Conservation (phyloP, 2,797 vertebrate species). For the Microcaecilia unicolor region DNA sequence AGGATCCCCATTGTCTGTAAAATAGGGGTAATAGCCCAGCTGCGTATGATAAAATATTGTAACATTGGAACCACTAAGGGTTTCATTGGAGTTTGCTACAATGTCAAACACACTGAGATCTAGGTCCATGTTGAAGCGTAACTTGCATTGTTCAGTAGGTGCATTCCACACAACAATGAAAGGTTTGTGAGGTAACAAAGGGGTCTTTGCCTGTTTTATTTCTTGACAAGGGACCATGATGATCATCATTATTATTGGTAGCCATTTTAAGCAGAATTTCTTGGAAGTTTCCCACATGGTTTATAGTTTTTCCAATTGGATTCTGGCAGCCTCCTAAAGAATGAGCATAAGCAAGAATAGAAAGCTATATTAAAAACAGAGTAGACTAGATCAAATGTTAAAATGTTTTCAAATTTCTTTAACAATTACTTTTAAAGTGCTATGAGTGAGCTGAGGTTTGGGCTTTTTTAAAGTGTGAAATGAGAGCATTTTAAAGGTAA, state of each 20-base stretch:
- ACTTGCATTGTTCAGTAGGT: conserved; percentile 68
- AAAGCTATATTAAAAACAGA: no score
- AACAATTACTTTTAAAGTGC: no score
- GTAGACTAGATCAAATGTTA: no score
- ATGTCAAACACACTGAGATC: conserved; percentile 79
- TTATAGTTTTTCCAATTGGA: conserved; percentile 17
- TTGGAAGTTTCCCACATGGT: conserved; percentile 25
- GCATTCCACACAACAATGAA: conserved; percentile 83
- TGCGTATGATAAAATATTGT: conserved; percentile 83
- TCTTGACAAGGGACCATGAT: conserved; percentile 6
- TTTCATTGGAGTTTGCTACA: conserved; percentile 71
- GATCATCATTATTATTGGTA: conserved; percentile 15
- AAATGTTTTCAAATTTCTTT: no score
- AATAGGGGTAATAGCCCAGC: conserved; percentile 77
- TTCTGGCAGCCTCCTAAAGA: conserved; percentile 19
- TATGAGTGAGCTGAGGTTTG: no score
- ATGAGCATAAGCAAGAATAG: no score
- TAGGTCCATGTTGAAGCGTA: conserved; percentile 74
- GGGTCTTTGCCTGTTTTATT: conserved; percentile 52
- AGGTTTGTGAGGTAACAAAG: conserved; percentile 62
- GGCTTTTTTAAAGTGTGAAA: no score
- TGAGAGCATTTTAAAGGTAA: no score
- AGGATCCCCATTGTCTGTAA: conserved; percentile 54
- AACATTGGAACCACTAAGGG: conserved; percentile 72
- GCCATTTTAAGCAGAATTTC: conserved; percentile 5